A percentile compares a stretch with the other conserved stretches of the same genome.
Conservation (phyloP, 2,797 vertebrate genomes). For the Thripadectes ignobilis region DNA sequence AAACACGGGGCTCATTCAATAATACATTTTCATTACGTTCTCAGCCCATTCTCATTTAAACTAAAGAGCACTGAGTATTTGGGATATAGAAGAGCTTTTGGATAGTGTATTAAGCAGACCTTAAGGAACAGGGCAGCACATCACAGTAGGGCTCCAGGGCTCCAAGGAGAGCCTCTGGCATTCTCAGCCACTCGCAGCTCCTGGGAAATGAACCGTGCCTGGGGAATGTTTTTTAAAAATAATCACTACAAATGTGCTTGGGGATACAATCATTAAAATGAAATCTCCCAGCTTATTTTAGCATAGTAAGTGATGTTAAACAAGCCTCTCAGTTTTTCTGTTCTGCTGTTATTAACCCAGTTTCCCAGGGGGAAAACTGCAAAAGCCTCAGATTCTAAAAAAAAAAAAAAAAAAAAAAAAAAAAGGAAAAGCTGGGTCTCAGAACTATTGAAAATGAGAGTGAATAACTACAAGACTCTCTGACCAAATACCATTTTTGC, state of each 20-base stretch:
- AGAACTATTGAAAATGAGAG: constrained; percentile 47
- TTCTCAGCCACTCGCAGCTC: background rate
- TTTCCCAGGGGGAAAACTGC: constrained; percentile 53
- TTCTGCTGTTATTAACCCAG: constrained; percentile 60
- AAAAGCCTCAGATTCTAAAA: constrained; percentile 50
- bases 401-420: background rate
- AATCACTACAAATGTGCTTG: constrained; percentile 57
- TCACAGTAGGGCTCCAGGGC: background rate
- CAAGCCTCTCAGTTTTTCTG: constrained; percentile 57
- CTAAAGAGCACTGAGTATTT: background rate
- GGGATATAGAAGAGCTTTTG: background rate
- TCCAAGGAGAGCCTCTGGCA: background rate
- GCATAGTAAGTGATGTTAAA: constrained; percentile 62
- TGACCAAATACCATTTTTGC: constrained; percentile 63
- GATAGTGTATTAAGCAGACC: background rate
- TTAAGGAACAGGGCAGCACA: background rate
- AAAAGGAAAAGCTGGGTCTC: background rate
- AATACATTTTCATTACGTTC: background rate
- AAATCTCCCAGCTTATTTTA: constrained; percentile 53
- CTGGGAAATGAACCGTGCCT: constrained; percentile 43
- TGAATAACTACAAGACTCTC: constrained; percentile 63
- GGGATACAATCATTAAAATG: constrained; percentile 62
- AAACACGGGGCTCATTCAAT: background rate
- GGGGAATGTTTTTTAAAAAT: constrained; percentile 45
- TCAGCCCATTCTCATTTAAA: background rate